Percentiles rank a stretch among this genome's conserved stretches.
These are phyloP conservation scores for Murina feae DNA, from an alignment of 2,113 vertebrate species.

Conservation along the genomic window DNA sequence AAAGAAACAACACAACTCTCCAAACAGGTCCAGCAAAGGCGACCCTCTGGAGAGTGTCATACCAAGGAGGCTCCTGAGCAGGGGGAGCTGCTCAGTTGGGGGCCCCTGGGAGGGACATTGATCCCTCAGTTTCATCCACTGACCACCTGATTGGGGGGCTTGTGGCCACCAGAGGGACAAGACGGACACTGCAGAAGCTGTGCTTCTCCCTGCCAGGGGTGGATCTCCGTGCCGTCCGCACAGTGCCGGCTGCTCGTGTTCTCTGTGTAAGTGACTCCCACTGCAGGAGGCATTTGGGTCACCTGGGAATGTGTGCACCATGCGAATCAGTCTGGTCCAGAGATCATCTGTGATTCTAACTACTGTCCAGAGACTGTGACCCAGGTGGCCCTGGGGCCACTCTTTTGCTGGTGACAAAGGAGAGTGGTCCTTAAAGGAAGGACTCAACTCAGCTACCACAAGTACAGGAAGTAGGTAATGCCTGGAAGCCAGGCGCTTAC, in stretches of 20 bases:
- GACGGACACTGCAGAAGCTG: not conserved
- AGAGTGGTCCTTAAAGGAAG: not conserved
- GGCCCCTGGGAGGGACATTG: rapidly evolving
- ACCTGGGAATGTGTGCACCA: rapidly evolving
- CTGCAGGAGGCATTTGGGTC: not conserved
- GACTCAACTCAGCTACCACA: not conserved
- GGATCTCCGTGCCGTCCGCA: not conserved
- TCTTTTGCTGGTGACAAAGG: not conserved
- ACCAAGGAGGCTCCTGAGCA: constrained; percentile 84
- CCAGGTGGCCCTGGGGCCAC: not conserved
- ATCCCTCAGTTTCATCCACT: too few relatives aligned
- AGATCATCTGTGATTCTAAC: not conserved
- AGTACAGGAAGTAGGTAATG: not conserved
- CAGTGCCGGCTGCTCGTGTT: not conserved
- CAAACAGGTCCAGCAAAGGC: constrained; percentile 83
- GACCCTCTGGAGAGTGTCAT: constrained; percentile 82
- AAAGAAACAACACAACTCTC: constrained; percentile 70
- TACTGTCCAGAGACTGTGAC: rapidly evolving
- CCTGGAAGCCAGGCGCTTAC: not conserved
- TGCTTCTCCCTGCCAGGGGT: not conserved
- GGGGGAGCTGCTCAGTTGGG: not conserved
- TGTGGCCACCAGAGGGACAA: rapidly evolving
- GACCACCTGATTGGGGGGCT: not conserved
- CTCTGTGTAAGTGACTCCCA: not conserved
- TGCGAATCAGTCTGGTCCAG: not conserved